These are phyloP conservation scores for Cataglyphis cursor DNA, from an alignment of 2,888 invertebrate genomes.

Conservation along the genomic window DNA sequence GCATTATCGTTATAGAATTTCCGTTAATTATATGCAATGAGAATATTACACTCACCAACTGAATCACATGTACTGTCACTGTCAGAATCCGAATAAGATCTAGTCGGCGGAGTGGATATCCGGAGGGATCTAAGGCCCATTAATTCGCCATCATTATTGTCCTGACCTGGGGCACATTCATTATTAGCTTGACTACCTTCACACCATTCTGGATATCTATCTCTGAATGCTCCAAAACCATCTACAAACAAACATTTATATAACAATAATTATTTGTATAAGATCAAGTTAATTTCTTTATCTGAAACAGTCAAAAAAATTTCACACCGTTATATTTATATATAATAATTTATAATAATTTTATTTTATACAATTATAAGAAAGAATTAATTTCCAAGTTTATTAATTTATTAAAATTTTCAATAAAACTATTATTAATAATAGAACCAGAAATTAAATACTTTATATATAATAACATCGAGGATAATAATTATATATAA, in stretches of 20 bases:
- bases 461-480: not conserved
- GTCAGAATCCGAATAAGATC: slow-evolving; percentile 92
- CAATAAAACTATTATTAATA: not conserved
- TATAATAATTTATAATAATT: slow-evolving; percentile 8
- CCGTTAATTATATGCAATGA: not conserved
- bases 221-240: slow-evolving; percentile 94
- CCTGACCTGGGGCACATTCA: slow-evolving; percentile 82
- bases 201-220: slow-evolving; percentile 96
- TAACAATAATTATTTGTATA: slow-evolving; percentile 11
- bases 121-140: slow-evolving; percentile 92
- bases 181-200: slow-evolving; percentile 90
- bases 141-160: slow-evolving; percentile 88
- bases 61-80: slow-evolving; percentile 87
- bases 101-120: slow-evolving; percentile 91
- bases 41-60: slow-evolving; percentile 78
- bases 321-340: not conserved
- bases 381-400: slow-evolving; percentile 3
- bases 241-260: slow-evolving; percentile 88
- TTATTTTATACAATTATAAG: not conserved
- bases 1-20: not conserved
- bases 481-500: not conserved
- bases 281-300: not conserved
- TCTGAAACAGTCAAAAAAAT: not conserved
- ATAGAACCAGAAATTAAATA: not conserved
- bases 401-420: not conserved